phyloP scores from a whole-genome alignment of 2,797 vertebrate species.

The Emys orbicularis region DNA sequence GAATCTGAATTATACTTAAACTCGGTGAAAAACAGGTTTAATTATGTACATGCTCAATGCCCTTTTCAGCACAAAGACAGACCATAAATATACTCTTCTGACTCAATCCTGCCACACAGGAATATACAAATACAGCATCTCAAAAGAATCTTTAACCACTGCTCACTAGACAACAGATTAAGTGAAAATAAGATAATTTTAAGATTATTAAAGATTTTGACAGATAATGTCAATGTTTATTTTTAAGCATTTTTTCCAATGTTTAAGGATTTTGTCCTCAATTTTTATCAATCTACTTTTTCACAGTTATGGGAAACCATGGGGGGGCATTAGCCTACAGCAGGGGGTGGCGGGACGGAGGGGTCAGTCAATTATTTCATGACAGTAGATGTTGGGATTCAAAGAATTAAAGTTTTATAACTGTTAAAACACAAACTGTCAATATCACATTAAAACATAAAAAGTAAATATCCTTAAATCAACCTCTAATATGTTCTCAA shows the following conservation, averaged over 20 bases:
- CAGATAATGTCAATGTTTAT: neutral
- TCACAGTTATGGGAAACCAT: neutral
- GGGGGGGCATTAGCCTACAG: neutral
- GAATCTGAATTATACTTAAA: neutral
- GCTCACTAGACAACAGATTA: neutral
- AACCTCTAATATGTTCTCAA: neutral
- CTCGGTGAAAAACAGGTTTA: neutral
- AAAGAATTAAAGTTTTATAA: neutral
- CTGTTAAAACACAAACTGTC: neutral
- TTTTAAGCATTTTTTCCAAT: neutral
- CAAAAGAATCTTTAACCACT: neutral
- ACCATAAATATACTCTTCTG: neutral
- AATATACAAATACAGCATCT: neutral
- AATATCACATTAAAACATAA: neutral
- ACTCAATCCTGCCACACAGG: neutral
- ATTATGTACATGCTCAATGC: neutral
- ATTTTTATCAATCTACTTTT: neutral
- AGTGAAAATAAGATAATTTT: constrained; percentile 42
- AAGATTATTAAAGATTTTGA: constrained; percentile 14
- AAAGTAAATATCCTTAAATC: neutral
- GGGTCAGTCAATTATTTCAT: neutral
- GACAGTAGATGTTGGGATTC: neutral
- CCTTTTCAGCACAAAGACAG: neutral
- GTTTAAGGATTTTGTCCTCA: neutral
- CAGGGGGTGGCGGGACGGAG: accelerated